phyloP scores from a whole-genome alignment of 2,113 vertebrate genomes.

The Ailuropoda melanoleuca region DNA sequence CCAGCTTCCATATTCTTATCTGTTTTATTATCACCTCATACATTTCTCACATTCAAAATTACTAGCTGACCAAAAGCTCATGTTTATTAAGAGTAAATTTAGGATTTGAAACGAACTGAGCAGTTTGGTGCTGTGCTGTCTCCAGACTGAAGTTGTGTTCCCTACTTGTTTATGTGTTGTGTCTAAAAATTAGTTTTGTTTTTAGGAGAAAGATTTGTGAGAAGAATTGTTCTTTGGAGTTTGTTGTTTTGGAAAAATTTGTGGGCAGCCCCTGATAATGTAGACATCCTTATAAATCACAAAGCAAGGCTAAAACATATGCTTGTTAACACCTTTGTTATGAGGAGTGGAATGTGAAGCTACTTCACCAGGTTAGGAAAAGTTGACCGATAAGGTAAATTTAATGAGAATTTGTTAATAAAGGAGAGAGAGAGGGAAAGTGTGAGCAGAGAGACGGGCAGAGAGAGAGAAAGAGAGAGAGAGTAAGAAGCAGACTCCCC shows the following conservation, averaged over 20 bases:
- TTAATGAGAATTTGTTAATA: background rate
- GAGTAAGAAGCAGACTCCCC: background rate
- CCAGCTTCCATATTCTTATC: background rate
- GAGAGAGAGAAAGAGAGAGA: background rate
- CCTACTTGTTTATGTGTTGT: background rate
- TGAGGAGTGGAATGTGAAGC: background rate
- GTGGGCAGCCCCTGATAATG: background rate
- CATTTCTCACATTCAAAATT: background rate
- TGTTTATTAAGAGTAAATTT: background rate
- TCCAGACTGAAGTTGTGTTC: background rate
- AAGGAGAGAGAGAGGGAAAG: background rate
- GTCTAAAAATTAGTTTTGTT: background rate
- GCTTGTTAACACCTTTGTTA: background rate
- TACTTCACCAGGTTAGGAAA: background rate
- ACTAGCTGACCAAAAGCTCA: background rate
- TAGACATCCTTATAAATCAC: slow-evolving; percentile 21
- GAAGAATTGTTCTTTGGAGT: background rate
- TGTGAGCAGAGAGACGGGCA: background rate
- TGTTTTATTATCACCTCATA: background rate
- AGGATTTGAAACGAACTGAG: background rate
- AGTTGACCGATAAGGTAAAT: background rate
- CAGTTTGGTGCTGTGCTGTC: background rate
- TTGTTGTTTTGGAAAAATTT: background rate
- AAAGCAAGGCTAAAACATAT: background rate
- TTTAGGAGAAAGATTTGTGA: background rate